Base-by-base conservation (phyloP, 2,888 invertebrate genomes). In the Quadroppia sp. region DNA sequence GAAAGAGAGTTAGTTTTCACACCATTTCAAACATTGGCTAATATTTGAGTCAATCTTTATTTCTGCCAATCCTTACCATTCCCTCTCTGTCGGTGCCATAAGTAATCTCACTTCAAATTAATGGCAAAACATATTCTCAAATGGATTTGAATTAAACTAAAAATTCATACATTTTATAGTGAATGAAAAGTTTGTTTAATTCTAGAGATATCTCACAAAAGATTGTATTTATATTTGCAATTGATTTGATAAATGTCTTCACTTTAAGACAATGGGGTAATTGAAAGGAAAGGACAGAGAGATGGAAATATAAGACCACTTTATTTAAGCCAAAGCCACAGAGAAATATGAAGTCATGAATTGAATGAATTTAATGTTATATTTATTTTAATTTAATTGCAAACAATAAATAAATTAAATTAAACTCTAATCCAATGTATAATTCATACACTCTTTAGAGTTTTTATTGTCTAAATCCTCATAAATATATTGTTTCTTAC, bases 171-270 rank as follows among this genome's bases (percentile, higher is more conserved):
- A n/a, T n/a, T n/a, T n/a, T n/a, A n/a, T n/a, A n/a, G n/a, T n/a
- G n/a, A n/a, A n/a, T n/a, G n/a, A n/a, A n/a, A n/a, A n/a, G n/a
- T n/a, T n/a, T n/a, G n/a, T n/a, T n/a, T n/a, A n/a, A n/a, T n/a
- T n/a, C n/a, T n/a, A n/a, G n/a, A n/a, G n/a, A n/a, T n/a, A n/a
- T n/a, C n/a, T n/a, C n/a, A n/a, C n/a, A n/a, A 45, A 17, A 61
- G 61, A 61, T 61, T 61, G 32, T 61, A n/a, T 61, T 61, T 61
- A 50, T 50, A 7, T 50, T 32, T 36, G 61, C 61, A 20, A 61
- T 61, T 61, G 61, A 36, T 30, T 61, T 61, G 61, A 61, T 61
- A 32, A 61, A 61, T 61, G 61, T 61, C 25, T 28, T 28, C 61
- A 61, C 61, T 61, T 61, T 61, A 15, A 36, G 36, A 53, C 23